These are phyloP conservation scores for Bathynomus jamesi DNA, from an alignment of 1,140 invertebrate genomes.

Conservation along the genomic window DNA sequence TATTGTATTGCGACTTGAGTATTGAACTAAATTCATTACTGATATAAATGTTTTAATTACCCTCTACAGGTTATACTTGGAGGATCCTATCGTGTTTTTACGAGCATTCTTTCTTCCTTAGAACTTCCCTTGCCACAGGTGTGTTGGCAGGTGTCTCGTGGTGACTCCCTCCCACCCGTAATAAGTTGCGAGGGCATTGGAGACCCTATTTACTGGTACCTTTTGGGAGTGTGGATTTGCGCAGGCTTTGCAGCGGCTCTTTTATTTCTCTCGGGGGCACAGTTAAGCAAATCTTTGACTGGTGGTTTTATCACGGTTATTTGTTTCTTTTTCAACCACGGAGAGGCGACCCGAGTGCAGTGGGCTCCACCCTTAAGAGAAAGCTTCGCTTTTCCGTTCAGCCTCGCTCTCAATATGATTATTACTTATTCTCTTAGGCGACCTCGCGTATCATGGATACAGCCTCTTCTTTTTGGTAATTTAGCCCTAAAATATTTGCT, in stretches of 20 bases:
- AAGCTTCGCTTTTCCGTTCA: slow-evolving; percentile 67
- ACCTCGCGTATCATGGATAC: slow-evolving; percentile 23
- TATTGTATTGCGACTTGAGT: not conserved
- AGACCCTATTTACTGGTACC: slow-evolving; percentile 66
- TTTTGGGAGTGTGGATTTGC: slow-evolving; percentile 58
- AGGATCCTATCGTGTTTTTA: slow-evolving; percentile 39
- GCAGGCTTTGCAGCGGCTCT: slow-evolving; percentile 55
- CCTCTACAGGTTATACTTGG: slow-evolving; percentile 52
- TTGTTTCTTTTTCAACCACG: slow-evolving; percentile 70
- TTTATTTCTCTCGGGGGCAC: slow-evolving; percentile 56
- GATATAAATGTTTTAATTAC: slow-evolving; percentile 13
- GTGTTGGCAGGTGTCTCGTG: slow-evolving; percentile 44
- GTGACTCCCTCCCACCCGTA: not conserved
- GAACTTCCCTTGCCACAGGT: slow-evolving; percentile 38
- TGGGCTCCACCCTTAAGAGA: slow-evolving; percentile 78
- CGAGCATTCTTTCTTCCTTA: slow-evolving; percentile 12
- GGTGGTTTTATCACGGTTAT: slow-evolving; percentile 60
- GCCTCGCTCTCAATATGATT: slow-evolving; percentile 45
- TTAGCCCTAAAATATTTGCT: slow-evolving; percentile 49
- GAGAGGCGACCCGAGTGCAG: slow-evolving; percentile 62
- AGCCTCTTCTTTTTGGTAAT: slow-evolving; percentile 27
- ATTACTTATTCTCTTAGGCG: slow-evolving; percentile 40
- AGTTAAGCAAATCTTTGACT: slow-evolving; percentile 53
- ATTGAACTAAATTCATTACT: slow-evolving; percentile 12
- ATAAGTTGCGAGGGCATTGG: slow-evolving; percentile 68